Base-by-base conservation (phyloP, 2,797 vertebrate genomes). In the Antennarius maculatus region DNA sequence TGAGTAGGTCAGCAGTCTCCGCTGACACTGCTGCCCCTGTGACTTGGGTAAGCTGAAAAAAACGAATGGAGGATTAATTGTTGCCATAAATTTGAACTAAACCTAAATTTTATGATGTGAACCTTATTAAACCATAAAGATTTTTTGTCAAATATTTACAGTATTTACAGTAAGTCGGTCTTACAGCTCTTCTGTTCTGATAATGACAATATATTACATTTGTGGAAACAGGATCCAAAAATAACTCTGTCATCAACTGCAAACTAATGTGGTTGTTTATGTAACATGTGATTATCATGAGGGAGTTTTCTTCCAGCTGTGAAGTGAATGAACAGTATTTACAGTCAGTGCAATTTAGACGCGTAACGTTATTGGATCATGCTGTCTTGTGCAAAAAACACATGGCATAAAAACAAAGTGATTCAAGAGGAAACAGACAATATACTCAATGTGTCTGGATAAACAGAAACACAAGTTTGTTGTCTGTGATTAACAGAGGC, bases 301-400 rank as follows among this genome's bases (percentile, higher is more conserved):
- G 48, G 45, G 12, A 47, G 14, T 59, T 41, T 42, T 17, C 14
- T 29, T 45, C 10, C 49, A 34, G 16, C 8, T 61, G n/a, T 34
- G 6, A 43, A 15, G 12, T 14, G 37, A 52, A 39, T 48, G 45
- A 57, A 50, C 17, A 34, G 11, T 61, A 11, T 57, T 58, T 15
- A 15, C 23, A 54, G 39, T 34, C 48, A 16, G 0, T 66, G 58
- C 37, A 74, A 70, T 71, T 75, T 76, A 66, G 64, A 79, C 52
- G 56, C 64, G 59, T 23, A 16, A 59, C 45, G 64, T 53, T 28
- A n/a, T 29, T 54, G 53, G 49, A 50, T 34, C n/a, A 43, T 29
- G 57, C 60, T 70, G n/a, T 29, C 14, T 54, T 0, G 6, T 54
- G 23, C 23, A 23, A 23, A 66, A 63, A 69, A 76, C 75, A 59